Base-by-base conservation (phyloP, 1,140 invertebrate genomes). In the Eumeta japonica region DNA sequence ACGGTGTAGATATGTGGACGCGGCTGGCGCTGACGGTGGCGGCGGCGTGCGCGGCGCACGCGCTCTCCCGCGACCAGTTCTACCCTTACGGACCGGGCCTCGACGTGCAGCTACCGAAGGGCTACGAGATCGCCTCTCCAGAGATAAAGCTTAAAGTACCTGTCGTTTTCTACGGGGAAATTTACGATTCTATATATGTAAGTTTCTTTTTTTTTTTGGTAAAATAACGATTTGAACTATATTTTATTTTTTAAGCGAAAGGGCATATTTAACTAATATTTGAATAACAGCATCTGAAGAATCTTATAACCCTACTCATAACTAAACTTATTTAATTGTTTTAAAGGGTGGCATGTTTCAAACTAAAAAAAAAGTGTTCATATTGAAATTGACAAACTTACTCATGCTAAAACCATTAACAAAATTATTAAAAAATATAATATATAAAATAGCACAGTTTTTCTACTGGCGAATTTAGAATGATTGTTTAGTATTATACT, bases 181-280 rank as follows among this genome's bases (percentile, higher is more conserved):
- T 70, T 31, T 90, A 88, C 65, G 79, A 81, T 28, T 78, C 78
- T 17, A 76, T 90, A 55, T 90, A 80, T 70, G 88, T 92, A 73
- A 90, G 88, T 88, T 48, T 29, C 30, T 44, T 44, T 44, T 45
- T 45, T 39, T 44, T 37, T 19, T 16, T n/a, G n/a, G n/a, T n/a
- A n/a, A n/a, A n/a, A n/a, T 7, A 24, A 24, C 7, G n/a, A 24
- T 24, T 24, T 24, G n/a, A n/a, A 7, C n/a, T 24, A 24, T 7
- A n/a, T n/a, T n/a, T n/a, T n/a, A n/a, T 32, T 28, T 28, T 16
- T n/a, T 7, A 15, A 18, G n/a, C 11, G 28, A 19, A 1, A n/a
- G 4, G 4, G n/a, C 2, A 11, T n/a, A 13, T 17, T 1, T 13
- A 28, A 2, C 28, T 24, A 19, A 27, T 17, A 13, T 15, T 11